phyloP scores from a whole-genome alignment of 2,888 invertebrate genomes.

The Parnassius smintheus region DNA sequence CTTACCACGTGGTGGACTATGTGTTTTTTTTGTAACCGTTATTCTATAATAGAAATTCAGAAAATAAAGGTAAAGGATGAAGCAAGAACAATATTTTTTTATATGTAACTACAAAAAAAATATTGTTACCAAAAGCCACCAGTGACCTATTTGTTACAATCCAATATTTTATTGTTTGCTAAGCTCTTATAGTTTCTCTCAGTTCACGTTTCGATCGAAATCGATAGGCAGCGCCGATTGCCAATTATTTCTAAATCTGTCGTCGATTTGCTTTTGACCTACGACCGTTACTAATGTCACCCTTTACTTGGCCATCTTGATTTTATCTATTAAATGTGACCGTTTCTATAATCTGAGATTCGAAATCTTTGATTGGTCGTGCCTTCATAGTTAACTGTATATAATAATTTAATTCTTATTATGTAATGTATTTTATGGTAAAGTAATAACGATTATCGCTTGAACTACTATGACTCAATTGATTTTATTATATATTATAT shows the following conservation, averaged over 20 bases:
- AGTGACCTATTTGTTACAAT: neutral
- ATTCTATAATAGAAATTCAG: no score
- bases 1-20: no score
- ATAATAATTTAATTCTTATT: neutral
- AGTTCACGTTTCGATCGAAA: slow-evolving; percentile 18
- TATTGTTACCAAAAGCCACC: neutral
- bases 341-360: slow-evolving; percentile 13
- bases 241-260: slow-evolving; percentile 37
- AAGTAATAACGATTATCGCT: neutral
- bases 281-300: slow-evolving; percentile 31
- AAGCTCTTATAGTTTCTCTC: slow-evolving; percentile 14
- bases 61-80: no score
- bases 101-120: neutral
- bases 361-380: neutral
- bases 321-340: slow-evolving; percentile 26
- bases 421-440: neutral
- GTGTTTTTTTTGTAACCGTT: no score
- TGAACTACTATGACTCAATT: no score
- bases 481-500: no score
- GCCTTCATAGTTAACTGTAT: neutral
- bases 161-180: neutral
- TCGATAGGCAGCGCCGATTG: slow-evolving; percentile 22
- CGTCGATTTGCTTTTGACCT: slow-evolving; percentile 34
- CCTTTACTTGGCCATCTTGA: slow-evolving; percentile 31
- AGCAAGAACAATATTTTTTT: no score